These are phyloP conservation scores for Mico argentatus DNA, from an alignment of 2,797 vertebrate genomes.

Conservation along the genomic window DNA sequence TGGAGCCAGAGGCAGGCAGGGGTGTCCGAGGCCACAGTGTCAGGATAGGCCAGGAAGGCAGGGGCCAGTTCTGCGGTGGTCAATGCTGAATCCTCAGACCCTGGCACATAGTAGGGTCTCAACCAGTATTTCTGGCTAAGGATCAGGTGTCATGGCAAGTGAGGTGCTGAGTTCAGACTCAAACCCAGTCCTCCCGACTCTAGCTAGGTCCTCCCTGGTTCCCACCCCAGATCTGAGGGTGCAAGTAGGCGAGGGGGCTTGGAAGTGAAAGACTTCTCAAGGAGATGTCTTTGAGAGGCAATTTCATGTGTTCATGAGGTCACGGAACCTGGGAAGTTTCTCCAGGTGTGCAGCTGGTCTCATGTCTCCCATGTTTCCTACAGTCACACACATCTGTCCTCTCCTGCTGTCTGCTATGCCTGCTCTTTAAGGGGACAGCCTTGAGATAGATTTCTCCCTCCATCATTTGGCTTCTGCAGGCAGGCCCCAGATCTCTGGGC, in stretches of 20 bases:
- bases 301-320: neutral
- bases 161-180: neutral
- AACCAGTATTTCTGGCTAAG: neutral
- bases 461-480: neutral
- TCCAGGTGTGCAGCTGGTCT: neutral
- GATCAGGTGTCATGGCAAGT: neutral
- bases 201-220: neutral
- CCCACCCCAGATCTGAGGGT: neutral
- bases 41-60: neutral
- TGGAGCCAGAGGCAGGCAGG: neutral
- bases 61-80: fast-evolving
- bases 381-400: neutral
- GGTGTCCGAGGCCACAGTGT: neutral
- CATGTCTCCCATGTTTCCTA: neutral
- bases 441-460: neutral
- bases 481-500: neutral
- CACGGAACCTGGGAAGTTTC: neutral
- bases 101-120: neutral
- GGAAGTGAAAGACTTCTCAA: neutral
- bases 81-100: neutral
- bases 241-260: neutral
- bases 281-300: constrained; percentile 28
- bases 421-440: neutral
- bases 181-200: neutral
- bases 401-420: neutral